Percentiles rank a stretch among this genome's conserved stretches.
Evolutionary conservation across 2,113 vertebrate genomes (phyloP).

Genomic region (Daubentonia madagascariensis): DNA sequence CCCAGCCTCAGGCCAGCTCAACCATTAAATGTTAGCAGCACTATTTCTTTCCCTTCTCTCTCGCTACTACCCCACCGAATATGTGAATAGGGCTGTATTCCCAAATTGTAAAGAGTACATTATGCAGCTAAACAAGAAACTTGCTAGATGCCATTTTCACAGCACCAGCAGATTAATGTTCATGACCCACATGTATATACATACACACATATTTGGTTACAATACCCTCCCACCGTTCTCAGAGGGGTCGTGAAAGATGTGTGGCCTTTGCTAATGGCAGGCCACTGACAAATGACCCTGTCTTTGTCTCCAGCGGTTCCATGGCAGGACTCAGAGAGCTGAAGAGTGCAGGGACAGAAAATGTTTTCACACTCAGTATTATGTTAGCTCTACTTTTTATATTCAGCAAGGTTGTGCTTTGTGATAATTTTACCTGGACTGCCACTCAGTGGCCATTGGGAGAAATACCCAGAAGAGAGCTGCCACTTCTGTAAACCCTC

Average conservation of each 20-base stretch:
- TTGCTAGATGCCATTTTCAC: neutral
- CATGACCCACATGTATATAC: neutral
- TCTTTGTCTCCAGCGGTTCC: neutral
- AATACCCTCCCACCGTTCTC: neutral
- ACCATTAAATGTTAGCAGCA: neutral
- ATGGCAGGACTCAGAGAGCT: neutral
- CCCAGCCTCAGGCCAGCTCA: neutral
- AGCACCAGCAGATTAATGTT: constrained; percentile 4
- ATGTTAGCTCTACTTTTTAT: neutral
- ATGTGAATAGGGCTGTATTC: neutral
- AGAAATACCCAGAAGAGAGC: constrained; percentile 58
- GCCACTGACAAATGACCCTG: neutral
- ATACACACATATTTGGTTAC: neutral
- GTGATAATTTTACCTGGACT: constrained; percentile 83
- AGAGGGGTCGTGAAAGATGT: neutral
- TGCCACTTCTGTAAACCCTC: neutral
- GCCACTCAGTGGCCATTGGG: constrained; percentile 81
- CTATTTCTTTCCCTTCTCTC: neutral
- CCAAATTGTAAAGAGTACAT: constrained; percentile 7
- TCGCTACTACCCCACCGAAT: neutral
- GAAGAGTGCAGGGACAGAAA: neutral
- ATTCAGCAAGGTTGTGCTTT: neutral
- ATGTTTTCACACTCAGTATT: neutral
- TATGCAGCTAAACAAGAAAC: neutral
- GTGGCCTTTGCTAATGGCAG: neutral